Conservation (phyloP, 37 sponge, comb jelly and placozoan genomes). For the Agelas oroides region DNA sequence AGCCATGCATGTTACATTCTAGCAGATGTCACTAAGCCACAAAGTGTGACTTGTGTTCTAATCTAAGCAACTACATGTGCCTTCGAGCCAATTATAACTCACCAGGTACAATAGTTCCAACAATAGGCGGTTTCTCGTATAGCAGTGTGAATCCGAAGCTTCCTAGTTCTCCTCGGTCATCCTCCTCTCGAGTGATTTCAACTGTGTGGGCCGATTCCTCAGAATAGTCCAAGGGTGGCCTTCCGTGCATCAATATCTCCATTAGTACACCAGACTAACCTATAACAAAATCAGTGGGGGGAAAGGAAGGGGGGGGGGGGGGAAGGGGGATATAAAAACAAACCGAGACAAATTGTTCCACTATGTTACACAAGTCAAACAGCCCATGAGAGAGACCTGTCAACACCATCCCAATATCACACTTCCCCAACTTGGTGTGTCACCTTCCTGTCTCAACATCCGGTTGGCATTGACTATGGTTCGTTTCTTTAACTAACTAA, state of each 20-base stretch:
- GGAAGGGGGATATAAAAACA: not conserved
- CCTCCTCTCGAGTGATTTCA: conserved; percentile 65
- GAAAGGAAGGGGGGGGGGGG: not conserved
- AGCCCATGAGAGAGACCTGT: too few relatives aligned
- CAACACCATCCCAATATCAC: too few relatives aligned
- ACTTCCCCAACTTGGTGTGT: too few relatives aligned
- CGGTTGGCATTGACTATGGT: too few relatives aligned
- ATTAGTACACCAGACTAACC: not conserved
- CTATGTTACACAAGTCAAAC: not conserved
- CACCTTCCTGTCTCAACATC: too few relatives aligned
- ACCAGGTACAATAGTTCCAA: conserved; percentile 76
- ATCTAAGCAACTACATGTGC: too few relatives aligned
- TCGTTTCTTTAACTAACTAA: too few relatives aligned
- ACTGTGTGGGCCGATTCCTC: conserved; percentile 63
- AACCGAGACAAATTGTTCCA: not conserved
- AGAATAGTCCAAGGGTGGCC: conserved; percentile 14
- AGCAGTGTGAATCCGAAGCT: conserved; percentile 80
- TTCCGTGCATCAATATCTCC: not conserved
- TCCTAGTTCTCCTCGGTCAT: conserved; percentile 62
- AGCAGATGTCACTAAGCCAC: too few relatives aligned
- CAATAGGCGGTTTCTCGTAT: conserved; percentile 64
- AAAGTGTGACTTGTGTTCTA: too few relatives aligned
- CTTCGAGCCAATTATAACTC: too few relatives aligned
- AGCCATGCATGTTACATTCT: too few relatives aligned
- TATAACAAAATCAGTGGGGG: too few relatives aligned